phyloP scores from a whole-genome alignment of 2,888 invertebrate species.

The Carcina quercana region DNA sequence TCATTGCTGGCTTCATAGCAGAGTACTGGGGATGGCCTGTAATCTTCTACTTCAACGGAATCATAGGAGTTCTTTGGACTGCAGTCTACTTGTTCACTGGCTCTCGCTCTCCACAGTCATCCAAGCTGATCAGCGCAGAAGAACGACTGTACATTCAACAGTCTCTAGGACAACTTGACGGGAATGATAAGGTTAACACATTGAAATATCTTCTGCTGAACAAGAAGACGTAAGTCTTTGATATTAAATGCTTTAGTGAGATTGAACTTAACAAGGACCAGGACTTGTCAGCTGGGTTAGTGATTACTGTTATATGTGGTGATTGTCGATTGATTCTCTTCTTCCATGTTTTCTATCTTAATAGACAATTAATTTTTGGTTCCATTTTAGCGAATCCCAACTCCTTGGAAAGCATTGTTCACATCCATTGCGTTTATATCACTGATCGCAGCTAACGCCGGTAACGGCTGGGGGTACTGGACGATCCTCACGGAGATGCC shows the following conservation, averaged over 20 bases:
- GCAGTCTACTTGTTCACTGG: constrained; percentile 75
- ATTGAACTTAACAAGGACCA: too few relatives aligned
- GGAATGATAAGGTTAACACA: too few relatives aligned
- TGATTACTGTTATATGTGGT: too few relatives aligned
- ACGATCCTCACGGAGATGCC: constrained; percentile 79
- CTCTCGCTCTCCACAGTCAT: constrained; percentile 76
- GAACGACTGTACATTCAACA: constrained; percentile 78
- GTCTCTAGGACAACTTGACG: constrained; percentile 29
- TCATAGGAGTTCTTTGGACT: constrained; percentile 69
- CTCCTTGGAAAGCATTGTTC: constrained; percentile 75
- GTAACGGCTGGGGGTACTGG: constrained; percentile 80
- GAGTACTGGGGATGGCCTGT: constrained; percentile 77
- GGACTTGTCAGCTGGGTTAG: too few relatives aligned
- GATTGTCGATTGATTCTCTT: too few relatives aligned
- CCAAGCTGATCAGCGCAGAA: constrained; percentile 65
- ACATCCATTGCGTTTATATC: constrained; percentile 74
- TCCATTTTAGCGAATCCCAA: constrained; percentile 27
- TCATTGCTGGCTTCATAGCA: constrained; percentile 57
- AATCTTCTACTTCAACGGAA: constrained; percentile 78
- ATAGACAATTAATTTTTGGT: too few relatives aligned
- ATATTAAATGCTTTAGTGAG: too few relatives aligned
- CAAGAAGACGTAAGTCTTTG: too few relatives aligned
- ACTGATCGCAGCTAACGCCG: constrained; percentile 66
- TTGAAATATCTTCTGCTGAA: too few relatives aligned
- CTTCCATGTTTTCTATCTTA: too few relatives aligned